These are phyloP conservation scores for Montipora cactus DNA, from an alignment of 64 coral and sea anemone species.

Conservation along the genomic window DNA sequence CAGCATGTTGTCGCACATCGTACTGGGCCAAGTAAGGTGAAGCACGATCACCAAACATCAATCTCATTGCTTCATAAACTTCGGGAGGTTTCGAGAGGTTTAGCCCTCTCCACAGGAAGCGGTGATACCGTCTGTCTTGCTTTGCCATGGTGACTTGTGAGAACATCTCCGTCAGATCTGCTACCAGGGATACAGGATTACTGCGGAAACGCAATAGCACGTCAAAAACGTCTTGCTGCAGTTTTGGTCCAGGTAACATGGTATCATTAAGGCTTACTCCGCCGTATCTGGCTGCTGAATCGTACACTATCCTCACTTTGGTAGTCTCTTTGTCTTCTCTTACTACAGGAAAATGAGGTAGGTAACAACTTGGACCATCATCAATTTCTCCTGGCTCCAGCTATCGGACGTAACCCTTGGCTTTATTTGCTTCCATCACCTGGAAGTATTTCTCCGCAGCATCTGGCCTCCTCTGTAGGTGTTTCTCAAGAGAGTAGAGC, in stretches of 20 bases:
- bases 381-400: not conserved
- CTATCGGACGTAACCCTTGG: slow-evolving; percentile 49
- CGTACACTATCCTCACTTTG: slow-evolving; percentile 66
- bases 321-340: slow-evolving; percentile 36
- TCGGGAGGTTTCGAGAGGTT: slow-evolving; percentile 10
- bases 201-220: slow-evolving; percentile 52
- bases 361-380: slow-evolving; percentile 18
- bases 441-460: slow-evolving; percentile 52
- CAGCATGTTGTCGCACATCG: slow-evolving; percentile 8
- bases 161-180: slow-evolving; percentile 73
- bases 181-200: slow-evolving; percentile 45
- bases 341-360: slow-evolving; percentile 64
- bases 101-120: slow-evolving; percentile 67
- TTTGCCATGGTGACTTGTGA: slow-evolving; percentile 45
- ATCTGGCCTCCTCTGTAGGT: slow-evolving; percentile 2
- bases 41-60: slow-evolving; percentile 45
- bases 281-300: slow-evolving; percentile 31
- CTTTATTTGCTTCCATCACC: slow-evolving; percentile 41
- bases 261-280: slow-evolving; percentile 57
- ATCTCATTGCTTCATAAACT: slow-evolving; percentile 57
- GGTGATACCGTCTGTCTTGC: slow-evolving; percentile 55
- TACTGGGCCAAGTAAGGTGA: slow-evolving; percentile 56
- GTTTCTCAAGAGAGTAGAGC: slow-evolving; percentile 47
- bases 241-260: slow-evolving; percentile 46
- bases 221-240: slow-evolving; percentile 44